These are phyloP conservation scores for Hyles lineata DNA, from an alignment of 2,888 invertebrate genomes.

Conservation along the genomic window DNA sequence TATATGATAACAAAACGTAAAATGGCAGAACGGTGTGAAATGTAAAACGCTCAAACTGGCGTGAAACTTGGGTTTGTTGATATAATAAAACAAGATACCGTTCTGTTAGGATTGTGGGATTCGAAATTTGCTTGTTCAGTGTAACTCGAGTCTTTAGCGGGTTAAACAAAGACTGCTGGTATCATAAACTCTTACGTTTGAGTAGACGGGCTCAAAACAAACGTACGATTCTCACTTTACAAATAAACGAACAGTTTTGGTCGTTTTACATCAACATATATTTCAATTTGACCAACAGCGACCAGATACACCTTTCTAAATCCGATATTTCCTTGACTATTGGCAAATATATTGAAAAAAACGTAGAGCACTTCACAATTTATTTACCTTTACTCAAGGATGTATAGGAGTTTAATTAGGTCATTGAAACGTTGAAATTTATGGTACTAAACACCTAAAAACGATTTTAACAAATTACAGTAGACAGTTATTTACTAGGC, in stretches of 20 bases:
- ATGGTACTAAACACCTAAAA: neutral
- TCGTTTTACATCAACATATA: neutral
- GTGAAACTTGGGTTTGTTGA: conserved; percentile 50
- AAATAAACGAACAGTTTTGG: neutral
- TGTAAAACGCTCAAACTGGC: conserved; percentile 52
- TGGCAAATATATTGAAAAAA: neutral
- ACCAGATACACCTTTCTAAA: conserved; percentile 6
- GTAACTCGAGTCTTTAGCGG: neutral
- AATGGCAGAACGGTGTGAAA: conserved; percentile 49
- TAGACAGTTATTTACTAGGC: conserved; percentile 1
- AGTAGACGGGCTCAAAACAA: conserved; percentile 3
- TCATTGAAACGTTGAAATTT: conserved; percentile 16
- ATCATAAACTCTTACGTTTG: neutral
- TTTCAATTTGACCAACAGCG: neutral
- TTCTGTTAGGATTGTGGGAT: conserved; percentile 47
- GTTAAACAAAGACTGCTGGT: neutral
- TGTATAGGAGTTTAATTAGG: conserved; percentile 15
- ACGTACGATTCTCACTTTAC: neutral
- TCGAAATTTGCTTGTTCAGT: conserved; percentile 33
- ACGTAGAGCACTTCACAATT: neutral
- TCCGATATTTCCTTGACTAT: neutral
- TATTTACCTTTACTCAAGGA: conserved; percentile 4
- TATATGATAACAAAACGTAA: conserved; percentile 55
- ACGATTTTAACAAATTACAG: neutral
- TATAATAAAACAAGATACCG: conserved; percentile 49